phyloP scores from a whole-genome alignment of 1,140 invertebrate genomes.

The Zophobas atratus region DNA sequence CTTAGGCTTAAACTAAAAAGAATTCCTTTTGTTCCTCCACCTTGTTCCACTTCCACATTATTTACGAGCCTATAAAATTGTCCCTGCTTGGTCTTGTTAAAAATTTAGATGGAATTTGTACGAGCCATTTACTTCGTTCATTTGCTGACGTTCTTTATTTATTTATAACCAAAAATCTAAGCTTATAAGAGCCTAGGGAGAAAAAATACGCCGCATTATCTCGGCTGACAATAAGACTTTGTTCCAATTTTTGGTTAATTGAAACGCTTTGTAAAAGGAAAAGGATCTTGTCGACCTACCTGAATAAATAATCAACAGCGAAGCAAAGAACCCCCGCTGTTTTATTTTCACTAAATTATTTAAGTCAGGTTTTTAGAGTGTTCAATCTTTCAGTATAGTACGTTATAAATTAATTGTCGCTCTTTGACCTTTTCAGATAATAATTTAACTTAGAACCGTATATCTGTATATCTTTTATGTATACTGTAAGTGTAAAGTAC shows the following conservation, averaged over 20 bases:
- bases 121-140: constrained; percentile 34
- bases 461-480: too few relatives aligned
- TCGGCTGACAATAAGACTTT: background rate
- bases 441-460: too few relatives aligned
- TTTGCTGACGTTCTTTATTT: constrained; percentile 27
- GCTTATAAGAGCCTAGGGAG: background rate
- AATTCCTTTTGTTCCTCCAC: constrained; percentile 23
- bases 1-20: constrained; percentile 6
- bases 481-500: too few relatives aligned
- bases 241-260: constrained; percentile 1
- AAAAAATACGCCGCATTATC: background rate
- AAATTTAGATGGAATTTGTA: constrained; percentile 35
- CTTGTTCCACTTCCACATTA: constrained; percentile 26
- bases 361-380: background rate
- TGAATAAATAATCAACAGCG: background rate
- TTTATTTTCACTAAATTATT: background rate
- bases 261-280: background rate
- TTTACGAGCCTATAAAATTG: constrained; percentile 38
- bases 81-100: constrained; percentile 35
- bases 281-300: background rate
- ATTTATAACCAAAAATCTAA: constrained; percentile 30
- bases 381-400: too few relatives aligned
- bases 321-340: background rate
- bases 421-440: too few relatives aligned
- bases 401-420: too few relatives aligned